These are phyloP conservation scores for Cyprinodon brontotheroides DNA, from an alignment of 2,113 vertebrate species.

Conservation along the genomic window DNA sequence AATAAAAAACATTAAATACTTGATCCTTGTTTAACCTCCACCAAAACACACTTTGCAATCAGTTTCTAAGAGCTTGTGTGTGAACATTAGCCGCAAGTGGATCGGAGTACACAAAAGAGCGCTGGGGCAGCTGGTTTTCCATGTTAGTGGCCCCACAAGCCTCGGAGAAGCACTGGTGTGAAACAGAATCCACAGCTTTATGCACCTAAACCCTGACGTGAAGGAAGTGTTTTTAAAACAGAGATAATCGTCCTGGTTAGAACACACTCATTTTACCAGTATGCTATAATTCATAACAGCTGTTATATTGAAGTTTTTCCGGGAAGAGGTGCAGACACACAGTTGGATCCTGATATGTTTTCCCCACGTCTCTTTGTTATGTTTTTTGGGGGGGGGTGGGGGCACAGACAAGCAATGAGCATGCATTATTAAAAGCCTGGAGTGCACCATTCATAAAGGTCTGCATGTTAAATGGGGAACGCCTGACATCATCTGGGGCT, in stretches of 20 bases:
- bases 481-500: constrained; percentile 33
- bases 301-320: background rate
- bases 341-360: constrained; percentile 23
- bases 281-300: background rate
- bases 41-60: background rate
- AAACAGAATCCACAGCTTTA: constrained; percentile 10
- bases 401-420: constrained; percentile 39
- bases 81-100: background rate
- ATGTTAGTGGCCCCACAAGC: constrained; percentile 36
- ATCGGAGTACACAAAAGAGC: constrained; percentile 20
- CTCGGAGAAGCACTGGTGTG: constrained; percentile 29
- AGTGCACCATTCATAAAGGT: constrained; percentile 56
- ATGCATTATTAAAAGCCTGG: constrained; percentile 70
- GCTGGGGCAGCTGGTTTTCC: constrained; percentile 44
- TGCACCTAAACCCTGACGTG: background rate
- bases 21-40: background rate
- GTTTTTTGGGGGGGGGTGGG: constrained; percentile 14
- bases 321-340: background rate
- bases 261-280: background rate
- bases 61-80: background rate
- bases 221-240: background rate
- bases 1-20: constrained; percentile 1
- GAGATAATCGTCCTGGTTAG: background rate
- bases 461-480: constrained; percentile 50
- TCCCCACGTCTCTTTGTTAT: constrained; percentile 47